Evolutionary conservation across 1,140 invertebrate species (phyloP).

Genomic region (Heliconius congener): DNA sequence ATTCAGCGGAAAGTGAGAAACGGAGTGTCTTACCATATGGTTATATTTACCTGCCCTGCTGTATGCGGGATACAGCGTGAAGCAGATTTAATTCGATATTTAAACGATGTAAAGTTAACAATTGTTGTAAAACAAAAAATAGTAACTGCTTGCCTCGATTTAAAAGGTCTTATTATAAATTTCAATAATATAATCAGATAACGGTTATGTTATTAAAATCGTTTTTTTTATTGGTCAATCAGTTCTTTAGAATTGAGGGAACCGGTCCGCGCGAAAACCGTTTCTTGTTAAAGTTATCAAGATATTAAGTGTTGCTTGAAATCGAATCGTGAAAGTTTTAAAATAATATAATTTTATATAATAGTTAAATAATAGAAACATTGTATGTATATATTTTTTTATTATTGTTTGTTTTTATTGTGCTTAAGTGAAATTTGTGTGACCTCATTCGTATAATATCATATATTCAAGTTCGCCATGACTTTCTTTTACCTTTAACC

Average conservation of each 20-base stretch:
- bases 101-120: not conserved
- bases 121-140: not conserved
- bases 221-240: constrained; percentile 1
- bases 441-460: constrained; percentile 5
- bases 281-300: not conserved
- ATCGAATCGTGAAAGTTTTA: not conserved
- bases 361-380: not conserved
- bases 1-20: too few relatives aligned
- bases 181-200: not conserved
- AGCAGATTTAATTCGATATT: too few relatives aligned
- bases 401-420: not conserved
- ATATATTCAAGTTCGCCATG: constrained; percentile 6
- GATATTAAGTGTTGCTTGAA: not conserved
- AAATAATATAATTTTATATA: not conserved
- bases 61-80: too few relatives aligned
- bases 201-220: not conserved
- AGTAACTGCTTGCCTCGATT: not conserved
- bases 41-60: too few relatives aligned
- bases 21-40: too few relatives aligned
- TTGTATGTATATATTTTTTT: not conserved
- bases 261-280: constrained; percentile 5
- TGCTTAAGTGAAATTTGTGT: constrained; percentile 11
- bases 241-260: constrained; percentile 4
- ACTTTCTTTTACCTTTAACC: constrained; percentile 26
- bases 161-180: not conserved